Conservation (phyloP, 2,797 vertebrate genomes). For the Gobio occitaniae region DNA sequence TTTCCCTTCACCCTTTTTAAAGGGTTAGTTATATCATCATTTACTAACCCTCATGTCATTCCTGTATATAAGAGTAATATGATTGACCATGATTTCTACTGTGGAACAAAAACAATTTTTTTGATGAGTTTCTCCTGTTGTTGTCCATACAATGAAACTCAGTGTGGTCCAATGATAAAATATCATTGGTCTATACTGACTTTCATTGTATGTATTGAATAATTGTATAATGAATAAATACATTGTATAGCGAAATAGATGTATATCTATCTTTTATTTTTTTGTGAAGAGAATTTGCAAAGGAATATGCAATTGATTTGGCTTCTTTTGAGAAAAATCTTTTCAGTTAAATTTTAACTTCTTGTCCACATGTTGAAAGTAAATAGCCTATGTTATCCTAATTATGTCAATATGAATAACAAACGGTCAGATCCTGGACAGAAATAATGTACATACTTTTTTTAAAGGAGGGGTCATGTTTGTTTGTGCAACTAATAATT, state of each 20-base stretch:
- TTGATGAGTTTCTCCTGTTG: neutral
- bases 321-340: neutral
- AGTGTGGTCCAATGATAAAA: neutral
- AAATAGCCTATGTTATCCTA: neutral
- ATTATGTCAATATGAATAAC: neutral
- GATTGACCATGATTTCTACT: neutral
- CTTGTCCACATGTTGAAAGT: neutral
- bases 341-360: neutral
- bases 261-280: no score
- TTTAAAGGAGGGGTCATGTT: neutral
- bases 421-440: neutral
- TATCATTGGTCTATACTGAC: neutral
- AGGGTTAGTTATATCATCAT: neutral
- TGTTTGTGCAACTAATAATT: slow-evolving; percentile 20
- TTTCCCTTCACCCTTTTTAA: neutral
- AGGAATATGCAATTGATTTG: neutral
- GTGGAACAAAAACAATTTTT: neutral
- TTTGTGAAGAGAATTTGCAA: neutral
- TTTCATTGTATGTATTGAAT: neutral
- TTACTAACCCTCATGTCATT: neutral
- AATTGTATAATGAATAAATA: neutral
- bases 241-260: neutral
- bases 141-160: neutral
- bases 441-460: neutral
- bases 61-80: neutral